phyloP scores from a whole-genome alignment of 1,140 invertebrate genomes.

The Lerema accius region DNA sequence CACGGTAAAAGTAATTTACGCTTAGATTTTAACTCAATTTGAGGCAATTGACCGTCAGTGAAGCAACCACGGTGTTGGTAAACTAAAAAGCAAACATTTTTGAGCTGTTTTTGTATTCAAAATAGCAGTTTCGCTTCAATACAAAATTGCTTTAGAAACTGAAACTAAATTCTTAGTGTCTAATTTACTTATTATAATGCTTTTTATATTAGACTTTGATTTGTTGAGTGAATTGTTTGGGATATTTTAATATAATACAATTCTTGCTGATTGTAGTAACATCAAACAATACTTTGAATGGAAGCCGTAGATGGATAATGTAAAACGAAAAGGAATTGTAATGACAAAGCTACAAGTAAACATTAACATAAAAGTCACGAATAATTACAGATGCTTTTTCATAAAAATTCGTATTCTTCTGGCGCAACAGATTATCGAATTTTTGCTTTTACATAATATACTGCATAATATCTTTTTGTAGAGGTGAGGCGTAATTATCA shows the following conservation, averaged over 20 bases:
- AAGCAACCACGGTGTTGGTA: background rate
- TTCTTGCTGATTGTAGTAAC: too few relatives aligned
- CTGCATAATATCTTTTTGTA: too few relatives aligned
- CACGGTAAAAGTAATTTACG: conserved; percentile 30
- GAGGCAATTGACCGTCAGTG: conserved; percentile 12
- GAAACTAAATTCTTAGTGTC: background rate
- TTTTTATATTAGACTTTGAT: background rate
- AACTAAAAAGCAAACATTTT: conserved; percentile 4
- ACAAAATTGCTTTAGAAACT: background rate
- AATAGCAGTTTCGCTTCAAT: conserved; percentile 2
- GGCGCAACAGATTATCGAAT: too few relatives aligned
- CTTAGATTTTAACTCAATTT: conserved; percentile 28
- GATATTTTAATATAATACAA: background rate
- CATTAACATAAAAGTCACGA: too few relatives aligned
- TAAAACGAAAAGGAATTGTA: too few relatives aligned
- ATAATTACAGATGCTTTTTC: too few relatives aligned
- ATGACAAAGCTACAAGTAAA: too few relatives aligned
- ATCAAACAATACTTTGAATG: too few relatives aligned
- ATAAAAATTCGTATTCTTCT: too few relatives aligned
- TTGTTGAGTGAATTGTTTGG: background rate
- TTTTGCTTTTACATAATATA: too few relatives aligned
- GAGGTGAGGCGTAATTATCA: too few relatives aligned
- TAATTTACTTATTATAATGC: background rate
- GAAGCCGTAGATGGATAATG: too few relatives aligned
- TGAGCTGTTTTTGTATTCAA: background rate